A percentile compares a stretch with the other conserved stretches of the same genome.
These are phyloP conservation scores for Poecilia picta DNA, from an alignment of 2,797 vertebrate genomes.

Conservation along the genomic window DNA sequence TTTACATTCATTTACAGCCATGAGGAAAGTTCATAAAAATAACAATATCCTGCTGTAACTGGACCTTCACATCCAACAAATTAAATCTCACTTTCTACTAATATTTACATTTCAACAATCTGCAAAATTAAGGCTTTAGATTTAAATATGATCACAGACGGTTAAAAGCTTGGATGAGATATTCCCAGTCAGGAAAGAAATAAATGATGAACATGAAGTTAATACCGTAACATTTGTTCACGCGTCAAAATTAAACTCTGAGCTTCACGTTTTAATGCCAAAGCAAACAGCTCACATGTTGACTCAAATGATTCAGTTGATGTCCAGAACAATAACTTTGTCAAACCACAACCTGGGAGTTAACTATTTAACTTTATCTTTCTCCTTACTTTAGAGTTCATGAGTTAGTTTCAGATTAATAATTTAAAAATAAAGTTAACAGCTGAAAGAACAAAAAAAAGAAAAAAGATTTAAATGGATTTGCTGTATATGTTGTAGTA, in stretches of 20 bases:
- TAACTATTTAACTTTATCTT: no score
- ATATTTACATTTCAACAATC: constrained; percentile 29
- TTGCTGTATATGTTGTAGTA: neutral
- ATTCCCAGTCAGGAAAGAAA: neutral
- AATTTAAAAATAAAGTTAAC: no score
- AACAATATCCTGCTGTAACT: neutral
- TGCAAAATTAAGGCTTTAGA: constrained; percentile 41
- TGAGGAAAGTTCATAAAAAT: neutral
- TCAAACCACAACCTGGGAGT: neutral
- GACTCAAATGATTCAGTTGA: neutral
- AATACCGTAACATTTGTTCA: neutral
- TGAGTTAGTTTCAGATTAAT: neutral
- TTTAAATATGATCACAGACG: neutral
- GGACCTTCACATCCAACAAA: neutral
- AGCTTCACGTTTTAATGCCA: neutral
- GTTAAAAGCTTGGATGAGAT: neutral
- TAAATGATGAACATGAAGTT: neutral
- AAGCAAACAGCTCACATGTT: constrained; percentile 17
- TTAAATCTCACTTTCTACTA: neutral
- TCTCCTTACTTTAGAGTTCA: neutral
- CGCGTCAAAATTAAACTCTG: neutral
- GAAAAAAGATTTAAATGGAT: neutral
- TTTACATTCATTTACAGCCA: constrained; percentile 37
- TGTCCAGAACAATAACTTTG: neutral
- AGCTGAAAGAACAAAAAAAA: neutral